These are phyloP conservation scores for Glandiceps talaboti DNA, from an alignment of 53 echinoderm and acorn worm species.

Conservation along the genomic window DNA sequence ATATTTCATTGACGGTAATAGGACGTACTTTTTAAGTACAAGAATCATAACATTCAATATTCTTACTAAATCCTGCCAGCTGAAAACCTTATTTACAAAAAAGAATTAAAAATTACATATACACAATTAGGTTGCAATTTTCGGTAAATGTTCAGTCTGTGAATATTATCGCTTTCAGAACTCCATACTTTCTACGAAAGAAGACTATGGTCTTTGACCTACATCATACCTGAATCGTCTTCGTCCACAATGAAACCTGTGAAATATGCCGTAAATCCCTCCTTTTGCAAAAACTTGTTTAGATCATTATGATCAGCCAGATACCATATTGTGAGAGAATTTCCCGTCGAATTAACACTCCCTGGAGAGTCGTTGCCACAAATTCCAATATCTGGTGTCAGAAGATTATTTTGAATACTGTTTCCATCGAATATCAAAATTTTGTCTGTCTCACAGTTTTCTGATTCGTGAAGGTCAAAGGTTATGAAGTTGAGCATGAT, in stretches of 20 bases:
- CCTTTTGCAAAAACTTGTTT: not conserved
- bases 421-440: not conserved
- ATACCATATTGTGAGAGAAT: not conserved
- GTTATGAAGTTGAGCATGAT: not conserved
- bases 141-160: no score
- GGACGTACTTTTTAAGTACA: no score
- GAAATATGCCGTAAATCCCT: not conserved
- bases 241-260: not conserved
- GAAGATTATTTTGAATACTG: not conserved
- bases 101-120: no score
- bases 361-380: not conserved
- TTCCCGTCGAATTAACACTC: not conserved
- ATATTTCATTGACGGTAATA: no score
- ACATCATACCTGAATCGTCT: not conserved
- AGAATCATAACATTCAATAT: no score
- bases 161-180: no score
- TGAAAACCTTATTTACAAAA: no score
- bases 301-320: not conserved
- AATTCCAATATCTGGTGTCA: not conserved
- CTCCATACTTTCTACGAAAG: no score
- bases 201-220: no score
- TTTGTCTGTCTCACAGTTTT: not conserved
- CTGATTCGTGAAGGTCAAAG: not conserved
- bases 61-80: no score
- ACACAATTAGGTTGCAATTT: no score